Evolutionary conservation across 2,797 vertebrate genomes (phyloP).

Genomic region (Pangasius sanitwongsei): DNA sequence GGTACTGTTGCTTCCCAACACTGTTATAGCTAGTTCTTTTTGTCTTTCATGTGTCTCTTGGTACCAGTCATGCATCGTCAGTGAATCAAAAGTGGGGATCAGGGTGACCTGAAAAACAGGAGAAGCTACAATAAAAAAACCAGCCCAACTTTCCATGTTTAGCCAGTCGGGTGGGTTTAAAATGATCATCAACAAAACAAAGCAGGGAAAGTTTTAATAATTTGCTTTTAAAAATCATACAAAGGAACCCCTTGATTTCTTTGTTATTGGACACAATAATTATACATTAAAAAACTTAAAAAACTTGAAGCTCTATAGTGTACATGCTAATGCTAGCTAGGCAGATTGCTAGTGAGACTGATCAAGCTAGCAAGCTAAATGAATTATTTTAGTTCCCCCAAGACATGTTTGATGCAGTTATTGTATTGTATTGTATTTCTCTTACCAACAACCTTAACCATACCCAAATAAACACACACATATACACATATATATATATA

Average conservation of each 20-base stretch:
- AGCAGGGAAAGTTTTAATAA: not conserved
- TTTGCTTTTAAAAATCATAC: not conserved
- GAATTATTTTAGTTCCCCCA: not conserved
- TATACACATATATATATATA: too few relatives aligned
- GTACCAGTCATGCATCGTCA: constrained; percentile 90
- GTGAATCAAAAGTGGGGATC: constrained; percentile 90
- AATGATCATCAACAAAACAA: not conserved
- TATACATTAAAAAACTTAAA: not conserved
- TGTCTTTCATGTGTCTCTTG: constrained; percentile 84
- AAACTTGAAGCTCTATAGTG: not conserved
- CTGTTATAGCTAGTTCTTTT: constrained; percentile 81
- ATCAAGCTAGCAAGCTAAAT: not conserved
- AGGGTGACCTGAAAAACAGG: constrained; percentile 80
- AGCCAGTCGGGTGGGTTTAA: not conserved
- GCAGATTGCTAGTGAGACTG: not conserved
- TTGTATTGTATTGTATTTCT: too few relatives aligned
- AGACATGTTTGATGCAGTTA: not conserved
- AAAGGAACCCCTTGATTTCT: not conserved
- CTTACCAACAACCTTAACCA: not conserved
- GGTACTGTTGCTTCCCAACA: constrained; percentile 92
- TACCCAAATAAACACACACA: not conserved
- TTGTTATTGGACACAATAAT: not conserved
- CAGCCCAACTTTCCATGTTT: not conserved
- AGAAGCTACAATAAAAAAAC: not conserved
- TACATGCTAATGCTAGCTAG: not conserved